A percentile compares a stretch with the other conserved stretches of the same genome.
phyloP scores from a whole-genome alignment of 2,888 invertebrate species.

The Diarsia brunnea region DNA sequence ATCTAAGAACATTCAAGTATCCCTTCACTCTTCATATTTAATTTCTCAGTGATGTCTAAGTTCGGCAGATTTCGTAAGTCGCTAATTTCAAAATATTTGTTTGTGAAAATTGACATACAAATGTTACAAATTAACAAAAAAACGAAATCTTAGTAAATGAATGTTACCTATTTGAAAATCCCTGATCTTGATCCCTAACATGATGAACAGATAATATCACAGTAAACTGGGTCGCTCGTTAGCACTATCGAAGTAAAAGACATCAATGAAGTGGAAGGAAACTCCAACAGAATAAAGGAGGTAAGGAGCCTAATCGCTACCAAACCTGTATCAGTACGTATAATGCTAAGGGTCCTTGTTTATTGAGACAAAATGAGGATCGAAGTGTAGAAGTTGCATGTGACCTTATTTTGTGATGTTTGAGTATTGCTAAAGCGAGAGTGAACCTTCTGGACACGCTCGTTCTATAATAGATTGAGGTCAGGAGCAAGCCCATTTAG shows the following conservation, averaged over 20 bases:
- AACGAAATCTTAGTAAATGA: not conserved
- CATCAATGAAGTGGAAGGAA: constrained; percentile 33
- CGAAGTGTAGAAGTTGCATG: not conserved
- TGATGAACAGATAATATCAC: not conserved
- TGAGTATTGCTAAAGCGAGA: not conserved
- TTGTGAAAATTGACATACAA: not conserved
- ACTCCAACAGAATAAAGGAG: constrained; percentile 36
- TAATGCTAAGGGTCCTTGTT: not conserved
- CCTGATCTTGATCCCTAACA: not conserved
- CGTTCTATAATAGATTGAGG: too few species aligned
- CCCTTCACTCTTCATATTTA: not conserved
- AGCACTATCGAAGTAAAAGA: constrained; percentile 22
- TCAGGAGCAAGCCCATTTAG: too few species aligned
- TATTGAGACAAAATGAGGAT: constrained; percentile 11
- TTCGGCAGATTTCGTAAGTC: not conserved
- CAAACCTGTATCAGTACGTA: constrained; percentile 29
- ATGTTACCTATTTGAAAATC: not conserved
- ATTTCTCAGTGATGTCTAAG: not conserved
- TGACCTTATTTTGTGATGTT: not conserved
- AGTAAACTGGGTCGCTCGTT: not conserved
- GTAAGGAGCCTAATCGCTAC: constrained; percentile 31
- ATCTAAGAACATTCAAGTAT: not conserved
- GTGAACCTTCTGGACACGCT: too few species aligned
- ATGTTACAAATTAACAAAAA: not conserved
- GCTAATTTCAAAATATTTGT: not conserved